These are phyloP conservation scores for Parochlus steinenii DNA, from an alignment of 2,888 invertebrate genomes.

Conservation along the genomic window DNA sequence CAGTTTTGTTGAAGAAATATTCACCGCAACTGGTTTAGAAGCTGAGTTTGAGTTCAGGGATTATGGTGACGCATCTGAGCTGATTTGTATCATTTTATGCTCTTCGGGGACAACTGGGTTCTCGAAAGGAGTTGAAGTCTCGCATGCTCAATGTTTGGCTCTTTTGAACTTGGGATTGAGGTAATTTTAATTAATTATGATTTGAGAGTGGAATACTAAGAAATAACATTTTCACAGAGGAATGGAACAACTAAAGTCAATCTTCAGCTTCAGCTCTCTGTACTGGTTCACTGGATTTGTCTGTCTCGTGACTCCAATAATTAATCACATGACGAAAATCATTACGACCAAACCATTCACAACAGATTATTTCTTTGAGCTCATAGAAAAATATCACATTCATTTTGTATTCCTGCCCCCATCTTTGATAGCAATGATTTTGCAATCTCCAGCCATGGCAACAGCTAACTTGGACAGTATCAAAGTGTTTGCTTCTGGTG, in stretches of 20 bases:
- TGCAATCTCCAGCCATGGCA: background rate
- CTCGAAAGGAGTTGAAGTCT: slow-evolving; percentile 24
- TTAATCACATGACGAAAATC: background rate
- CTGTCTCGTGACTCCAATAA: background rate
- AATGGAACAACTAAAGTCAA: no score
- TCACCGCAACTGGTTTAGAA: background rate
- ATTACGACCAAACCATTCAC: background rate
- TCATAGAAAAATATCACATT: background rate
- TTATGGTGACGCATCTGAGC: slow-evolving; percentile 5
- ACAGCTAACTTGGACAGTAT: background rate
- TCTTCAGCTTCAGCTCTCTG: background rate
- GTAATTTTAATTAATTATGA: no score
- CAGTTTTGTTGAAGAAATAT: background rate
- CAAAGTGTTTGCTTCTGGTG: background rate
- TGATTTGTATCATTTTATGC: slow-evolving; percentile 19
- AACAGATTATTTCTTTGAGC: background rate
- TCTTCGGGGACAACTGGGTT: slow-evolving; percentile 25
- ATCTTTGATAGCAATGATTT: background rate
- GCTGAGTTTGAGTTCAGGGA: no score
- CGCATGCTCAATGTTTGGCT: slow-evolving; percentile 15
- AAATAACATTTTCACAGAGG: no score
- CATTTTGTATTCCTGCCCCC: background rate
- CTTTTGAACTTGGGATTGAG: no score
- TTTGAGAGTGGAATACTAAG: no score
- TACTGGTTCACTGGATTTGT: slow-evolving; percentile 6